Conservation (phyloP, 2,888 invertebrate genomes). For the Tipula helvola region DNA sequence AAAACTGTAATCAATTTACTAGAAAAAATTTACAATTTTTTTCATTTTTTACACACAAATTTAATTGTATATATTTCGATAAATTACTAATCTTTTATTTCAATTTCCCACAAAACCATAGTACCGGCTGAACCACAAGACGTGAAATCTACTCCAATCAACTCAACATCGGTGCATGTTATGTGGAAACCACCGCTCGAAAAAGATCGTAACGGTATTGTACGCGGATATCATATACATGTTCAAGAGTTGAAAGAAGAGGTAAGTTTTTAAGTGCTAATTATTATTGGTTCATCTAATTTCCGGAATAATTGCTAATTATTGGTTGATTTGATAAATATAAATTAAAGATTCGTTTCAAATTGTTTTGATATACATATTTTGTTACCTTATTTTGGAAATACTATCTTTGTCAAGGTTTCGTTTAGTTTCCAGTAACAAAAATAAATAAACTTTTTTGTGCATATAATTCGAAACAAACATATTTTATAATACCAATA, state of each 20-base stretch:
- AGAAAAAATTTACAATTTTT: background rate
- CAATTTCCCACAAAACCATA: constrained; percentile 33
- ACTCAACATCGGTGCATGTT: constrained; percentile 92
- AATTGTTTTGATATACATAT: no score
- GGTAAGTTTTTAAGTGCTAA: constrained; percentile 35
- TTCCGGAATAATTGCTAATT: no score
- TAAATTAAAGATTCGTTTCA: no score
- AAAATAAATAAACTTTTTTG: no score
- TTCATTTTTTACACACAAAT: background rate
- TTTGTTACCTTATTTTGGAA: no score
- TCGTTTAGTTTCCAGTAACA: no score
- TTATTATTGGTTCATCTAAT: no score
- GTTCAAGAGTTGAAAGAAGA: constrained; percentile 81
- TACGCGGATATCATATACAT: constrained; percentile 93
- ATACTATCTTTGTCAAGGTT: no score
- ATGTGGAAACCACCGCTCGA: constrained; percentile 88
- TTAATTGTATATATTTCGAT: background rate
- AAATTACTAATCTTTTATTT: background rate
- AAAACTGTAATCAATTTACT: background rate
- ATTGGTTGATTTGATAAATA: no score
- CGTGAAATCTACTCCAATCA: constrained; percentile 76
- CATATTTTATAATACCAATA: no score
- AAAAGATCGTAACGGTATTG: constrained; percentile 88
- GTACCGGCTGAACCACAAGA: constrained; percentile 96
- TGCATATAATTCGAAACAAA: no score